Evolutionary conservation across 2,888 invertebrate genomes (phyloP), one percentile per base, ranked within the genome.

Genomic region (Perizoma affinitatum): DNA sequence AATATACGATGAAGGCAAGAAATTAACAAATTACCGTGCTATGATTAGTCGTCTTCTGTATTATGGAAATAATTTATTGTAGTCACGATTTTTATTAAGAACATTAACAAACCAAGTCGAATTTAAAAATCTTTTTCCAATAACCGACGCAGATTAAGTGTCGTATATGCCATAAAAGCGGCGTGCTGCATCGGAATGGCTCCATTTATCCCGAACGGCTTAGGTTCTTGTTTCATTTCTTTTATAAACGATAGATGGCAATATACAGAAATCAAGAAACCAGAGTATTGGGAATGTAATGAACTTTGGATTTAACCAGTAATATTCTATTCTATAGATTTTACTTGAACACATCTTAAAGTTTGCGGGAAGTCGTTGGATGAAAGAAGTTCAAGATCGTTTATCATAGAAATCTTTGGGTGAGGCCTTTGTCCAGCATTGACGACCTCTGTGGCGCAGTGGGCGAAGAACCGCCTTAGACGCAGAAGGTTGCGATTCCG

Each of bases 121-220:
- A 62, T 58, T 57, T 50, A 47, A 58, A 55, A 58, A 63, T 58
- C 61, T 60, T 64, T 63, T 54, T 58, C 58, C 55, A 63, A 58
- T 63, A 63, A 52, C 54, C 35, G 48, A 50, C 41, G 47, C 55
- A 58, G 61, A 63, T 67, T 65, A 67, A 66, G 63, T 65, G 61
- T 63, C 61, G 61, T 58, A 66, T 61, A 64, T 63, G 64, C 67
- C 66, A 63, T 69, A 68, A 71, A 68, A 61, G 51, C 63, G 66
- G 63, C 54, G 61, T 68, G 69, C 66, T 66, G 69, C 67, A 66
- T 69, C 57, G 49, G 48, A 70, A 72, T 63, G 44, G 69, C 63
- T 64, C 70, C 68, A 72, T 72, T 72, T 72, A 66, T 71, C 61
- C 58, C 54, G 55, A 11, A 45, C 22, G 50, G 57, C 54, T 50